These are phyloP conservation scores for Alentia gelatinosa DNA, from an alignment of 2,888 invertebrate genomes.

Conservation along the genomic window DNA sequence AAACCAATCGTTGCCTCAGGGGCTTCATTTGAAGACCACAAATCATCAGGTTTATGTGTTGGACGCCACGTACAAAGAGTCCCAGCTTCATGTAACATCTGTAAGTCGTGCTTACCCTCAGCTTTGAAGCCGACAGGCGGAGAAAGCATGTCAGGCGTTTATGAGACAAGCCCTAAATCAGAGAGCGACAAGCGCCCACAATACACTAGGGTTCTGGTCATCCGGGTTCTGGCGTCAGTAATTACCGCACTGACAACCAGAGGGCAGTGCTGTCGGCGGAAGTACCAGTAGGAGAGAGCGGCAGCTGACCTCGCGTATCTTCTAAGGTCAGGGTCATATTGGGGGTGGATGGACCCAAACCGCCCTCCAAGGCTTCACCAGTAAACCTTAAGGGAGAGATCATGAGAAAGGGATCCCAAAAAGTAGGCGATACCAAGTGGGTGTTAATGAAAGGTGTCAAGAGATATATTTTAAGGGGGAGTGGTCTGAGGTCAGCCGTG, in stretches of 20 bases:
- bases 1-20: neutral
- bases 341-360: no score
- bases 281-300: slow-evolving; percentile 19
- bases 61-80: neutral
- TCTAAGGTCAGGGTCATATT: no score
- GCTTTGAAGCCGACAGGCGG: neutral
- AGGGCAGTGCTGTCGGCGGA: slow-evolving; percentile 13
- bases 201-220: neutral
- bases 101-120: neutral
- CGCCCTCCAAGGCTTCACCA: no score
- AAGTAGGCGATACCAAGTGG: no score
- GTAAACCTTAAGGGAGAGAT: no score
- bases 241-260: neutral
- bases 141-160: slow-evolving; percentile 15
- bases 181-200: neutral
- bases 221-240: neutral
- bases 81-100: neutral
- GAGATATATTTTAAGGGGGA: no score
- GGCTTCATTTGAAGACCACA: neutral
- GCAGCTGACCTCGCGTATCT: neutral
- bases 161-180: slow-evolving; percentile 42
- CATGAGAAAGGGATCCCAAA: no score
- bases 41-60: slow-evolving; percentile 24
- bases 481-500: no score
- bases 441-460: no score